phyloP scores from a whole-genome alignment of 2,888 invertebrate species.

The Iphiclides podalirius region DNA sequence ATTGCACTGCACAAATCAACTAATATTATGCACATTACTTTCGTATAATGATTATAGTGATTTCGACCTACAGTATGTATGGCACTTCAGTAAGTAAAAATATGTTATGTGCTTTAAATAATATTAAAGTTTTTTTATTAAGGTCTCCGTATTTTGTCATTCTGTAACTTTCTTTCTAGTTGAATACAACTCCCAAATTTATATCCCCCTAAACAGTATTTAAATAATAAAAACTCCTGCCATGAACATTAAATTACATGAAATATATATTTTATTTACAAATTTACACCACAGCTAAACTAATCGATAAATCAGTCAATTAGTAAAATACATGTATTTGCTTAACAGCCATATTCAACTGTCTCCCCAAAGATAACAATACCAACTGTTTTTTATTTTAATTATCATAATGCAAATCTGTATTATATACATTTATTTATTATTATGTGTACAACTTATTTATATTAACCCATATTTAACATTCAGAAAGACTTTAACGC shows the following conservation, averaged over 20 bases:
- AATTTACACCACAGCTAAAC: conserved; percentile 39
- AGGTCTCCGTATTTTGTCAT: background rate
- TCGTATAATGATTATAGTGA: conserved; percentile 24
- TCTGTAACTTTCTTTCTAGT: background rate
- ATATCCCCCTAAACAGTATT: conserved; percentile 47
- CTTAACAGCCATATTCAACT: conserved; percentile 6
- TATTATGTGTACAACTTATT: too few relatives aligned
- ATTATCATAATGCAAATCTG: background rate
- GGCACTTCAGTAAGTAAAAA: conserved; percentile 21
- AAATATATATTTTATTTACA: conserved; percentile 44
- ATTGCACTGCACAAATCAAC: conserved; percentile 40
- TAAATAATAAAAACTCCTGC: conserved; percentile 44
- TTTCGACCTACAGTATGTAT: conserved; percentile 13
- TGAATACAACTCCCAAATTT: too few relatives aligned
- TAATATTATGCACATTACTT: conserved; percentile 21
- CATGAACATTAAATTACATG: conserved; percentile 44
- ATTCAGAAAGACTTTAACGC: too few relatives aligned
- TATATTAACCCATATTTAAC: too few relatives aligned
- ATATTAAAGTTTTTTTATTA: background rate
- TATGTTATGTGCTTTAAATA: background rate
- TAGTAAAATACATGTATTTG: conserved; percentile 54
- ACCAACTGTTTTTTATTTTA: background rate
- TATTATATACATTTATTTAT: too few relatives aligned
- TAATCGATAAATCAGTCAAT: conserved; percentile 65
- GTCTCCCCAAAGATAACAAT: background rate